A percentile compares a stretch with the other conserved stretches of the same genome.
These are phyloP conservation scores for Bombus soroeensis DNA, from an alignment of 1,140 invertebrate species.

Conservation along the genomic window DNA sequence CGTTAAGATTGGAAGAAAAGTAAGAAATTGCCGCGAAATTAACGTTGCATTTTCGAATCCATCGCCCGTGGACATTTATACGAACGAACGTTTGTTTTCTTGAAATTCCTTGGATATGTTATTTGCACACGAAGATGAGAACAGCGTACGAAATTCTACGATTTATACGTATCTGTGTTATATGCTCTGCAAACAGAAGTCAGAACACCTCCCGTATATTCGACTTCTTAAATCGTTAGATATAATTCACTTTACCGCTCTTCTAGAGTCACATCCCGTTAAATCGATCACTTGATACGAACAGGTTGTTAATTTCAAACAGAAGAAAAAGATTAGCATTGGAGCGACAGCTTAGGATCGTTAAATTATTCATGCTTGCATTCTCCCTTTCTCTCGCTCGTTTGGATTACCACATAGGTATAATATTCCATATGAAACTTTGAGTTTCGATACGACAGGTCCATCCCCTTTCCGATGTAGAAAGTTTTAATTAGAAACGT, in stretches of 20 bases:
- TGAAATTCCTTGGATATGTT: slow-evolving; percentile 66
- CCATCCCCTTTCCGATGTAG: not conserved
- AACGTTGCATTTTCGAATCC: not conserved
- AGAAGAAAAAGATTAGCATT: not conserved
- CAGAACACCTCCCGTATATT: not conserved
- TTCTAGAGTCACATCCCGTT: slow-evolving; percentile 29
- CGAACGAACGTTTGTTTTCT: slow-evolving; percentile 51
- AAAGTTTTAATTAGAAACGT: slow-evolving; percentile 65
- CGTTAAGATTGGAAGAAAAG: not conserved
- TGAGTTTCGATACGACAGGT: slow-evolving; percentile 16
- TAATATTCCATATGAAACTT: not conserved
- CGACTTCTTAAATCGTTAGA: slow-evolving; percentile 71
- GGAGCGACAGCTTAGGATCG: not conserved
- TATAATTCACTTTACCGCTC: slow-evolving; percentile 63
- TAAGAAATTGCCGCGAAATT: not conserved
- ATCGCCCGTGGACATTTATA: slow-evolving; percentile 14
- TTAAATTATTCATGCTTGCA: not conserved
- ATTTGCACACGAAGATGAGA: slow-evolving; percentile 72
- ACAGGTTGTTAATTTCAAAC: not conserved
- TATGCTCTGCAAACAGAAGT: slow-evolving; percentile 55
- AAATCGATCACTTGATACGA: slow-evolving; percentile 8
- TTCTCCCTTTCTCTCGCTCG: not conserved
- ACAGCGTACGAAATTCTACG: slow-evolving; percentile 65
- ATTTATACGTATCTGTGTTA: slow-evolving; percentile 47
- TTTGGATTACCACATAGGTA: not conserved